These are phyloP conservation scores for Siphamia tubifer DNA, from an alignment of 2,113 vertebrate species.

Conservation along the genomic window DNA sequence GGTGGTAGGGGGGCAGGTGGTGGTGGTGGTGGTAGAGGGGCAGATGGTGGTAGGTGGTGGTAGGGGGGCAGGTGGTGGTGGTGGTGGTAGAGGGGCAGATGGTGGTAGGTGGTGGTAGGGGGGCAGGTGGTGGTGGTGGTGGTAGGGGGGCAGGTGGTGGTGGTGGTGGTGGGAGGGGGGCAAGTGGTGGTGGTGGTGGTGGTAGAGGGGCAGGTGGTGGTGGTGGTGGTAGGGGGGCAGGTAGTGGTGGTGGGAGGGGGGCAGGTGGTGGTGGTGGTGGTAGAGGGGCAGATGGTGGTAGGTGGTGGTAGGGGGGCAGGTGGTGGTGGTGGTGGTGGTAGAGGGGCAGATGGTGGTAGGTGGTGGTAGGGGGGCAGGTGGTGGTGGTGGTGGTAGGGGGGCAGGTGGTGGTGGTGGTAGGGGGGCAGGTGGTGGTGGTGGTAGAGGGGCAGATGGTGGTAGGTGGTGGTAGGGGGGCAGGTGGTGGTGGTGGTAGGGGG, in stretches of 20 bases:
- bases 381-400: constrained; percentile 1
- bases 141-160: constrained; percentile 61
- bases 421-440: too few relatives aligned
- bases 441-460: constrained; percentile 14
- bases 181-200: neutral
- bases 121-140: neutral
- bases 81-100: constrained; percentile 52
- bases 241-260: constrained; percentile 1
- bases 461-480: constrained; percentile 47
- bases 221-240: constrained; percentile 42
- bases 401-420: constrained; percentile 65
- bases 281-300: constrained; percentile 31
- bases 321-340: neutral
- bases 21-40: constrained; percentile 44
- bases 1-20: constrained; percentile 57
- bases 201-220: constrained; percentile 61
- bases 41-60: too few relatives aligned
- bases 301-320: too few relatives aligned
- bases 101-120: too few relatives aligned
- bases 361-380: too few relatives aligned
- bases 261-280: constrained; percentile 66
- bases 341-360: constrained; percentile 67
- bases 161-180: constrained; percentile 48
- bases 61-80: constrained; percentile 14
- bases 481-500: constrained; percentile 53